Evolutionary conservation across 2,797 vertebrate species (phyloP), one percentile per base, ranked within the genome.

Genomic region (Poeciliopsis gracilis): DNA sequence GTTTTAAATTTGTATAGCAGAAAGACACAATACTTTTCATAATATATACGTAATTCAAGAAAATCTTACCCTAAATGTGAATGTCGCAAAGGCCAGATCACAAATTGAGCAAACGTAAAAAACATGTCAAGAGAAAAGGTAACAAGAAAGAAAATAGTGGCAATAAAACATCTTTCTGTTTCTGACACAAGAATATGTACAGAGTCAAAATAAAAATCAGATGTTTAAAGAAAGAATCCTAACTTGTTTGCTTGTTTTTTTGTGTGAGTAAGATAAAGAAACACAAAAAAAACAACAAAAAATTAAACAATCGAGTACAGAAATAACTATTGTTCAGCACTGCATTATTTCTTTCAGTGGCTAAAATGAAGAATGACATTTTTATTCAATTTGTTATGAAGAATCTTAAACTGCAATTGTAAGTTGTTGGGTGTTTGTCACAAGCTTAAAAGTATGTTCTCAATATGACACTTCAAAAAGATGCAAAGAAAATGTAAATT

Each of bases 81-180:
- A 5, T 43, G 9, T 12, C 5, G 13, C 20, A 55, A 61, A 71
- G 53, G 15, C 7, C 33, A 43, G 43, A 71, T 38, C 13, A 25
- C 43, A 57, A 75, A 41, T 28, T 2, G 33, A 59, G 73, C 25
- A 16, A 36, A 18, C 59, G 55, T 76, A 20, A 59, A 28, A 72
- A 57, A 45, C 38, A 3, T 45, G 69, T 41, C 45, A 81, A 25
- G 72, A 49, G 23, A 73, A 75, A 76, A 61, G 36, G 10, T 36
- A 25, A 45, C 61, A 6, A 23, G 28, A 66, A 49, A 75, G 46
- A 55, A 0, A n/a, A 2, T 6, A 43, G 15, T 77, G 23, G 28
- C n/a, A 55, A 66, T 73, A 7, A 10, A 15, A 53, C 30, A 1
- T 41, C 8, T 38, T 4, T 20, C 5, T 6, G 11, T 69, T 69